phyloP scores from a whole-genome alignment of 2,797 vertebrate species.

The Alauda arvensis region DNA sequence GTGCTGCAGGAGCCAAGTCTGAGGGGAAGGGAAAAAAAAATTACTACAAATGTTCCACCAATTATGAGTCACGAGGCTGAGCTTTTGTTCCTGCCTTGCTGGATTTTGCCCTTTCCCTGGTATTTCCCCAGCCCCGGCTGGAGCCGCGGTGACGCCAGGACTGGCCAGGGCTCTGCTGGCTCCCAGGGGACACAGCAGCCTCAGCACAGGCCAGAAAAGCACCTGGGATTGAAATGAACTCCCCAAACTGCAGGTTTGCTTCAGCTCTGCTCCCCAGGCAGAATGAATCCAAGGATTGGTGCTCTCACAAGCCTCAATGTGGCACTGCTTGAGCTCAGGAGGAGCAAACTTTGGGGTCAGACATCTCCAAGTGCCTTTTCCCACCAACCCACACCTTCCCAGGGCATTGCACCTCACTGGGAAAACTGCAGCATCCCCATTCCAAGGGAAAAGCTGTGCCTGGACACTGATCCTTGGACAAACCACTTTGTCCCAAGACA shows the following conservation, averaged over 20 bases:
- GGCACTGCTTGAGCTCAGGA: not conserved
- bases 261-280: not conserved
- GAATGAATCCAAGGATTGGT: fast-evolving
- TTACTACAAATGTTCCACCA: conserved; percentile 50
- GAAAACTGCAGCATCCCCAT: not conserved
- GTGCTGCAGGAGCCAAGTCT: conserved; percentile 27
- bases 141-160: not conserved
- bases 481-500: not conserved
- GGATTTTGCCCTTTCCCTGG: conserved; percentile 36
- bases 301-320: not conserved
- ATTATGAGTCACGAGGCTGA: conserved; percentile 47
- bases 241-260: not conserved
- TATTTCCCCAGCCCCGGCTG: not conserved
- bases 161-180: not conserved
- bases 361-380: not conserved
- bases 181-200: not conserved
- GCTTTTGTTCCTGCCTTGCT: conserved; percentile 29
- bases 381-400: not conserved
- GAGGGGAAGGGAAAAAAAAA: conserved; percentile 17
- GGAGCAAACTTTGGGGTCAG: fast-evolving
- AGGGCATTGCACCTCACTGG: not conserved
- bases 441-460: not conserved
- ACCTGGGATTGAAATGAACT: not conserved
- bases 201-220: not conserved
- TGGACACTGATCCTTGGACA: not conserved